These are phyloP conservation scores for Orientallactaga sibirica DNA, from an alignment of 2,797 vertebrate genomes.

Conservation along the genomic window DNA sequence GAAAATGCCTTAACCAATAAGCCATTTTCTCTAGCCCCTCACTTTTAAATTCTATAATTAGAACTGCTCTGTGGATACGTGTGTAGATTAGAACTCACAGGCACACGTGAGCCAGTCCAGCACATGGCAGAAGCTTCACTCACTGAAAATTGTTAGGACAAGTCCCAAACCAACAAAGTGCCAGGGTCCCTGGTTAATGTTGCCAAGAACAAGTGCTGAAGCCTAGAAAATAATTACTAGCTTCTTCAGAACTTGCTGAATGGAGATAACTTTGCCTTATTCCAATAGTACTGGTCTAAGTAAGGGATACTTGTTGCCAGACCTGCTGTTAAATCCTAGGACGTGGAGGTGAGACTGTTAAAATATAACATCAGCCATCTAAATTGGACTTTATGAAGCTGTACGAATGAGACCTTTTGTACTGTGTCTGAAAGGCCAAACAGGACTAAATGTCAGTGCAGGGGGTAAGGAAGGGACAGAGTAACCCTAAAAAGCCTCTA, in stretches of 20 bases:
- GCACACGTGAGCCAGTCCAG: neutral
- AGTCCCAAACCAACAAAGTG: neutral
- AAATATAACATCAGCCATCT: slow-evolving; percentile 65
- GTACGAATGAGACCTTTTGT: slow-evolving; percentile 61
- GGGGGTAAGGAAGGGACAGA: too few relatives aligned
- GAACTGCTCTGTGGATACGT: neutral
- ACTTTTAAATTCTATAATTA: neutral
- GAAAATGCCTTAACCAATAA: too few relatives aligned
- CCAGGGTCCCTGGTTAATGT: neutral
- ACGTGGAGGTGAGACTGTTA: slow-evolving; percentile 55
- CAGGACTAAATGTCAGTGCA: neutral
- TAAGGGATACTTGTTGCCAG: neutral
- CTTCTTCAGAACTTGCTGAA: neutral
- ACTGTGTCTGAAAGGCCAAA: slow-evolving; percentile 68
- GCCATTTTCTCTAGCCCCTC: too few relatives aligned
- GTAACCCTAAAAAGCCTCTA: neutral
- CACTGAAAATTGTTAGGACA: neutral
- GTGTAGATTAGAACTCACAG: neutral
- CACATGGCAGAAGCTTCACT: neutral
- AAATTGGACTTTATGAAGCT: neutral
- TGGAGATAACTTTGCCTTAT: slow-evolving; percentile 36
- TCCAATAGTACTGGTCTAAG: slow-evolving; percentile 5
- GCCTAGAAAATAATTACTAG: slow-evolving; percentile 18
- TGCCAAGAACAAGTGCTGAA: slow-evolving; percentile 35
- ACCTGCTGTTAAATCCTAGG: slow-evolving; percentile 12